Evolutionary conservation across 2,113 vertebrate species (phyloP), one percentile per base, ranked within the genome.

Genomic region (Pteruthius melanotis): DNA sequence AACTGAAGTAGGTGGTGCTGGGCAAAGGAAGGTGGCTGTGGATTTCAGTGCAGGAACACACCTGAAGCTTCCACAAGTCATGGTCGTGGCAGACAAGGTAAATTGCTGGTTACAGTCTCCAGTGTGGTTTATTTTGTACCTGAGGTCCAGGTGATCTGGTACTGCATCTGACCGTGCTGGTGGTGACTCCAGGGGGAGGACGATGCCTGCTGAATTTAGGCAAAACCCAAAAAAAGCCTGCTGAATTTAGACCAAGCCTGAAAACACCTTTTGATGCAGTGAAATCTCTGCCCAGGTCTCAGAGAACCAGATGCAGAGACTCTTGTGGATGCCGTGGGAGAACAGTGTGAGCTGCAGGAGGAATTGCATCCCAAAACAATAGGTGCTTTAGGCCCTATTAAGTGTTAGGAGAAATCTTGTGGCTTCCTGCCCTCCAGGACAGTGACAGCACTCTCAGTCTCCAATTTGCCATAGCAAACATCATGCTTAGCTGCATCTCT

Each of bases 271-370:
- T 49, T 1, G 3, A 52, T 40, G 6, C 9, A 6, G 4, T 22
- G 7, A 19, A n/a, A 33, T 37, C 26, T n/a, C 13, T 37, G 19
- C 8, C 17, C 30, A 42, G 11, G 15, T 64, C 50, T 9, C 74
- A 69, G 57, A 74, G 5, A 60, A 42, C 10, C 0, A 1, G 11
- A 39, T 2, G 0, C 40, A 61, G 33, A 61, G 22, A 45, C 13
- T 56, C 42, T 20, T 5, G 1, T 24, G 13, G 35, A 11, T 19
- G 17, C 2, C 69, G 26, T 26, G 19, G 54, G 26, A 85, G 49
- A 76, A 17, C 16, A 76, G 39, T 7, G 24, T 5, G n/a, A 56
- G 31, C 6, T 82, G 9, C n/a, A 68, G 64, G 49, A 15, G 37
- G 23, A 85, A n/a, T 28, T 79, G 10, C 23, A 74, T 53, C 45